Evolutionary conservation across 2,797 vertebrate genomes (phyloP), one percentile per base, ranked within the genome.

Genomic region (Acrocephalus scirpaceus): DNA sequence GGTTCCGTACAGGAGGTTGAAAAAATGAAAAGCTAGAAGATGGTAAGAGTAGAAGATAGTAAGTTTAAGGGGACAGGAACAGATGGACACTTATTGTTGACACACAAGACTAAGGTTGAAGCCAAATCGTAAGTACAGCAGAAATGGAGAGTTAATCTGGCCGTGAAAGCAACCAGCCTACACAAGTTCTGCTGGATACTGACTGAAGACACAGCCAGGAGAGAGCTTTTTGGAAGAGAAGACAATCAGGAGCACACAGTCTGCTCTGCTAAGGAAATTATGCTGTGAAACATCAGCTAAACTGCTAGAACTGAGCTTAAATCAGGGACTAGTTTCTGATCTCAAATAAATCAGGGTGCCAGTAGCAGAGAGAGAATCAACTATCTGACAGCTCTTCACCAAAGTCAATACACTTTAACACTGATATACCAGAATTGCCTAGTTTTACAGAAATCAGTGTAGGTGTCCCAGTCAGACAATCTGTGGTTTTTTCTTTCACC

Each of bases 1-100:
- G 13, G 12, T 64, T 29, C 25, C 0, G 0, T 38, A 53, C 4
- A 62, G 15, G 45, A 61, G 15, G 2, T 4, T 57, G 42, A 29
- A 78, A 86, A 88, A 86, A 32, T n/a, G 21, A 61, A 53, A 75
- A 76, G 29, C 12, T 50, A 76, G 11, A 47, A 23, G 18, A 54
- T 1, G 47, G 21, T 30, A 30, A 40, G 47, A 81, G 40, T 21
- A 76, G 34, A 72, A 50, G 13, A 62, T 1, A 22, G 9, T 45
- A 85, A 53, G 16, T 53, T 61, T 38, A 51, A 70, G 70, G 27
- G 47, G 51, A 42, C 25, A 57, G 32, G 50, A 92, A 34, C 29
- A 65, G 75, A 51, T 23, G 27, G 40, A 65, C 17, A 51, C 7
- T 16, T 14, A 21, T 8, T 94, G 62, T 54, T 80, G 40, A 86